A percentile compares a stretch with the other conserved stretches of the same genome.
phyloP scores from a whole-genome alignment of 2,888 invertebrate species.

The Mimumesa dahlbomi region DNA sequence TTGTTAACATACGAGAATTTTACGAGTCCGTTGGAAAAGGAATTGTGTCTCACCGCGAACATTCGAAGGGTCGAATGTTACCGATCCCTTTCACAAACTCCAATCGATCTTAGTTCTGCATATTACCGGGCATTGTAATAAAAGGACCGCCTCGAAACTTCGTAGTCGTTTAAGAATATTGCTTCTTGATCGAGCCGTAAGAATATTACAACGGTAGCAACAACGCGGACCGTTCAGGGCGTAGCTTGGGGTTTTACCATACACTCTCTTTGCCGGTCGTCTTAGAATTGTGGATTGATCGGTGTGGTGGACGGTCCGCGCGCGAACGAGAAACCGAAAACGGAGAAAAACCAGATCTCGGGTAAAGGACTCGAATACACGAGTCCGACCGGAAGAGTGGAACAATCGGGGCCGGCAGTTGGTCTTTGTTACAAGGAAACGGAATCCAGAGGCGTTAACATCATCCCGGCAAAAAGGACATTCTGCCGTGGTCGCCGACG shows the following conservation, averaged over 20 bases:
- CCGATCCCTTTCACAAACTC: conserved; percentile 42
- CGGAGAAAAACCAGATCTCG: conserved; percentile 55
- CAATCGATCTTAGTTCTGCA: conserved; percentile 67
- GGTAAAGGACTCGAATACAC: conserved; percentile 37
- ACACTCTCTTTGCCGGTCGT: conserved; percentile 30
- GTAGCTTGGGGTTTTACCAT: conserved; percentile 9
- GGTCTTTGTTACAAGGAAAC: conserved; percentile 59
- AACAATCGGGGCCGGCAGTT: conserved; percentile 54
- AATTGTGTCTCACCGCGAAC: conserved; percentile 13
- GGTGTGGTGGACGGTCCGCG: conserved; percentile 18
- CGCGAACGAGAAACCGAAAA: conserved; percentile 24
- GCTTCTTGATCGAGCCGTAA: conserved; percentile 35
- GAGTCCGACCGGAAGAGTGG: conserved; percentile 68
- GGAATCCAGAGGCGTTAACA: conserved; percentile 70
- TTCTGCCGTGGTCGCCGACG: conserved; percentile 27
- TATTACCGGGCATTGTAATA: conserved; percentile 47
- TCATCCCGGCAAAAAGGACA: conserved; percentile 45
- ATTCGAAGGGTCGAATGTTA: conserved; percentile 28
- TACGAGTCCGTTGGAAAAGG: conserved; percentile 1
- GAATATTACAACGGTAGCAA: background rate
- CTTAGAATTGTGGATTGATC: conserved; percentile 46
- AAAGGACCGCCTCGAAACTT: conserved; percentile 24
- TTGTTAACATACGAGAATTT: conserved; percentile 37
- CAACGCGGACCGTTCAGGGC: conserved; percentile 19
- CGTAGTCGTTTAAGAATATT: conserved; percentile 31